A percentile compares a stretch with the other conserved stretches of the same genome.
These are phyloP conservation scores for Entelurus aequoreus DNA, from an alignment of 2,113 vertebrate species.

Conservation along the genomic window DNA sequence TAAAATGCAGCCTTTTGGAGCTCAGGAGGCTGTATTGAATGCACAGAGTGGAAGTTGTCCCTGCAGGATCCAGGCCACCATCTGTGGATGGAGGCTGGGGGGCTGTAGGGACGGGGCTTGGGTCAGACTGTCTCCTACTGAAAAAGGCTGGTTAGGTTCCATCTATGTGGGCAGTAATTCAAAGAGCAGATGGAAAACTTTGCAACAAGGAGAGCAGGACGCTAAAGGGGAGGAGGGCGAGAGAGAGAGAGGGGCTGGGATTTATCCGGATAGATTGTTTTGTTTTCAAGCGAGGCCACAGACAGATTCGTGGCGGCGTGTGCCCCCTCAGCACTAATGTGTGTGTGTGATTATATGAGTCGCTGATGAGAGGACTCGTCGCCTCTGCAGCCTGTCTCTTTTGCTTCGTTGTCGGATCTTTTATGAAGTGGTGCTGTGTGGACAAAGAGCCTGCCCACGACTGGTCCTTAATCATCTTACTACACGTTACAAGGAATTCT, in stretches of 20 bases:
- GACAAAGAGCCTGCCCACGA: conserved; percentile 30
- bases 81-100: conserved; percentile 27
- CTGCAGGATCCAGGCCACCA: conserved; percentile 42
- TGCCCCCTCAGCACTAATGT: conserved; percentile 22
- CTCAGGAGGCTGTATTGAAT: conserved; percentile 15
- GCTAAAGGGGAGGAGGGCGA: neutral
- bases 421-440: conserved; percentile 37
- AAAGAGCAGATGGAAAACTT: conserved; percentile 57
- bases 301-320: conserved; percentile 25
- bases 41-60: conserved; percentile 38
- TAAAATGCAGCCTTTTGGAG: conserved; percentile 20
- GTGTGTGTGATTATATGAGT: conserved; percentile 37
- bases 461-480: conserved; percentile 14
- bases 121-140: conserved; percentile 37
- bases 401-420: conserved; percentile 32
- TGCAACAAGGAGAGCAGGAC: conserved; percentile 24
- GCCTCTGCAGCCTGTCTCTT: conserved; percentile 23
- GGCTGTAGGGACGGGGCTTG: conserved; percentile 20
- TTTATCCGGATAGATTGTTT: conserved; percentile 43
- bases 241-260: conserved; percentile 21
- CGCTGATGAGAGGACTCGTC: conserved; percentile 35
- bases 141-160: conserved; percentile 49
- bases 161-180: conserved; percentile 52
- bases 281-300: conserved; percentile 30
- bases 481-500: conserved; percentile 31